Conservation (phyloP, 2,888 invertebrate genomes). For the Apoda limacodes region DNA sequence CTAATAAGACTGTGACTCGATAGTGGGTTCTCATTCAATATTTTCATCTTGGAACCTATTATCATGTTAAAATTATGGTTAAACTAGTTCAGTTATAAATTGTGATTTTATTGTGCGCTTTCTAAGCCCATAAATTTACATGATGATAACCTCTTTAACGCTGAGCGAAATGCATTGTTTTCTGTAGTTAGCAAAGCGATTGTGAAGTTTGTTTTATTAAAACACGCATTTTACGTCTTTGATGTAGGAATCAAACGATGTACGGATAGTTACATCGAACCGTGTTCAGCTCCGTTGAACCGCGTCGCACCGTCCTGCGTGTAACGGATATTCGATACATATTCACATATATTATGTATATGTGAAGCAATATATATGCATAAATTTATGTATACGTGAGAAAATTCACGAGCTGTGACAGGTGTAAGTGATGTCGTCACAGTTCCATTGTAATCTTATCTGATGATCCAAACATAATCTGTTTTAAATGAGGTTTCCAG, state of each 20-base stretch:
- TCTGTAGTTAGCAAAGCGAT: slow-evolving; percentile 9
- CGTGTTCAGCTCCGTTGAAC: slow-evolving; percentile 64
- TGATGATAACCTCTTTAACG: slow-evolving; percentile 36
- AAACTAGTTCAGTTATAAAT: no score
- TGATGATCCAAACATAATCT: slow-evolving; percentile 7
- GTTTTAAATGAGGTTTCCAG: slow-evolving; percentile 28
- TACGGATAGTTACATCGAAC: slow-evolving; percentile 29
- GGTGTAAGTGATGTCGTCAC: no score
- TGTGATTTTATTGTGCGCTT: no score
- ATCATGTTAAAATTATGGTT: no score
- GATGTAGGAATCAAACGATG: no score
- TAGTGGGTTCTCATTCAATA: no score
- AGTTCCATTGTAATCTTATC: background rate
- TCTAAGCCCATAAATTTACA: slow-evolving; percentile 39
- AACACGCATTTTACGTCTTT: background rate
- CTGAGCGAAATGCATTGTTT: slow-evolving; percentile 36
- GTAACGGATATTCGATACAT: slow-evolving; percentile 57
- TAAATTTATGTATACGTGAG: no score
- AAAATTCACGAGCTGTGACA: no score
- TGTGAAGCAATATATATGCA: no score
- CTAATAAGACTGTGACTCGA: slow-evolving; percentile 30
- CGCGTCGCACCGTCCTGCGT: slow-evolving; percentile 52
- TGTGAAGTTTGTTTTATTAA: slow-evolving; percentile 18
- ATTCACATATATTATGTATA: no score
- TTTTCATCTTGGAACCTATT: no score